Evolutionary conservation across 2,888 invertebrate genomes (phyloP), one percentile per base, ranked within the genome.

Genomic region (Watsonalla cultraria): DNA sequence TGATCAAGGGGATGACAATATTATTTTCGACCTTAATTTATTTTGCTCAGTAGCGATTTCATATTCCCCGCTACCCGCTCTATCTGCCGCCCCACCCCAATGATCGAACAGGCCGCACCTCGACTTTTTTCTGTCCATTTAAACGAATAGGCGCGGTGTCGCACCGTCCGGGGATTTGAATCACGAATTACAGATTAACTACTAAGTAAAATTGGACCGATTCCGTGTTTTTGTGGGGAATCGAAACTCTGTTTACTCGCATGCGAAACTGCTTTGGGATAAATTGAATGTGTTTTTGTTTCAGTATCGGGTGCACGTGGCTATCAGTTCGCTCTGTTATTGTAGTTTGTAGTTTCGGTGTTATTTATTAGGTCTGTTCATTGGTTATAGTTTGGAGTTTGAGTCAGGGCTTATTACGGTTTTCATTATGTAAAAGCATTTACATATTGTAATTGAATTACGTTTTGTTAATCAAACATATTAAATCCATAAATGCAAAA

Each of bases 161-260:
- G 74, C 70, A 64, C 68, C 69, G 65, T 68, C 61, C 57, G 54
- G 66, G 75, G 75, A 74, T 73, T 71, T 68, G 72, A 73, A 82
- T 78, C 81, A 79, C 75, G 80, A 76, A 80, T 82, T 78, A 80
- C 70, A 78, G 78, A 83, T 84, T 82, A 82, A 76, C 76, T 76
- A 71, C 78, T 76, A 75, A 80, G 80, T 70, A 72, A 76, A 79
- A 80, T 78, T 74, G 74, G 69, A 61, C 60, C 51, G 60, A 62
- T 58, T 60, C 57, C 34, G 63, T 55, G 55, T 66, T 65, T 58
- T 56, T 49, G 49, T 49, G 49, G 39, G 37, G n/a, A 39, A 14
- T 46, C 45, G n/a, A 45, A 35, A 45, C 46, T 49, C 6, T 53
- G 49, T 53, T 46, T 53, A 45, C 49, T 53, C 48, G 45, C 34